phyloP scores from a whole-genome alignment of 1,140 invertebrate species.

The Ylistrum balloti region DNA sequence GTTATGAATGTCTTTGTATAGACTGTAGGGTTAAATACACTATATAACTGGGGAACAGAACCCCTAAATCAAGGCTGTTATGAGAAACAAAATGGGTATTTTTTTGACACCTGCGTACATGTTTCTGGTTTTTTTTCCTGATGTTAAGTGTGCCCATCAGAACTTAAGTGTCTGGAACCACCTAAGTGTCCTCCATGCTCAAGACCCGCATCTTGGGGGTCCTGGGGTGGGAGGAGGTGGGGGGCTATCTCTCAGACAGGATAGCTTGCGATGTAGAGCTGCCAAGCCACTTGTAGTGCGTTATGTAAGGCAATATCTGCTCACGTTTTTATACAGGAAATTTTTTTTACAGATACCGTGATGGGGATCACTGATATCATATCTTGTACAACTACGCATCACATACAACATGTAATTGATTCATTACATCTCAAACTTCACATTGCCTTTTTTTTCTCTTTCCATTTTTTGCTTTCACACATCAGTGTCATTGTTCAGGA shows the following conservation, averaged over 20 bases:
- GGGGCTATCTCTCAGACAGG: neutral
- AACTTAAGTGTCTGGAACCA: conserved; percentile 33
- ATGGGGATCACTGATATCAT: neutral
- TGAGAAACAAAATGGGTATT: conserved; percentile 27
- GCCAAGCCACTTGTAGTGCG: neutral
- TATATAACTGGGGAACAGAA: too few relatives aligned
- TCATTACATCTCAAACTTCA: neutral
- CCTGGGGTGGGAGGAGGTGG: neutral
- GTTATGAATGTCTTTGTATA: neutral
- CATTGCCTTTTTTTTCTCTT: neutral
- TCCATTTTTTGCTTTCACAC: neutral
- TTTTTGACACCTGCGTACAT: conserved; percentile 33
- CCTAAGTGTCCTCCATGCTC: neutral
- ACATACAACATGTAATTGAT: neutral
- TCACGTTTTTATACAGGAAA: conserved; percentile 2
- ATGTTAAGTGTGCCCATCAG: conserved; percentile 19
- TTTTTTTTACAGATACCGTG: neutral
- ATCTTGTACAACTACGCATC: neutral
- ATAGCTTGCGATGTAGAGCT: neutral
- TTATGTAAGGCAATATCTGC: neutral
- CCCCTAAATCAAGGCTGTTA: neutral
- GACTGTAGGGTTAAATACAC: neutral
- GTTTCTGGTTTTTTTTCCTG: neutral
- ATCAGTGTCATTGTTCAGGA: too few relatives aligned
- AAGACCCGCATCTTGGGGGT: conserved; percentile 36